Conservation (phyloP, 2,888 invertebrate species). For the Ectemnius cavifrons region DNA sequence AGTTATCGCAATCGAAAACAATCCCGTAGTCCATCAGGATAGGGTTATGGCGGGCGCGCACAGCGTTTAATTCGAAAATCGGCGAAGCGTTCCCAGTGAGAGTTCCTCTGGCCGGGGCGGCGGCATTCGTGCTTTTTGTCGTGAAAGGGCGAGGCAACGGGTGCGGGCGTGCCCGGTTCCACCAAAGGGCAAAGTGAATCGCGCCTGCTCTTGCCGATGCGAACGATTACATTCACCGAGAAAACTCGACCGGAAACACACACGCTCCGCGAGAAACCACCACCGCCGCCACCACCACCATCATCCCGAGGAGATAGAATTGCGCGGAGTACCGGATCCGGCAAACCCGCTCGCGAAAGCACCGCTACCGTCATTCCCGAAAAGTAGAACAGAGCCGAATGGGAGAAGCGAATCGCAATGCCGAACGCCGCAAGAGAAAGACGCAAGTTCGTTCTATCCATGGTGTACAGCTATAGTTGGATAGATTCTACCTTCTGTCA, state of each 20-base stretch:
- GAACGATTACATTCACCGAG: slow-evolving; percentile 55
- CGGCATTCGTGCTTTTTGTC: slow-evolving; percentile 4
- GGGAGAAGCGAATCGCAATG: no score
- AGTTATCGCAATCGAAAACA: no score
- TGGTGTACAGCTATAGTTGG: no score
- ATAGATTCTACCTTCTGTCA: no score
- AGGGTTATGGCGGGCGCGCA: neutral
- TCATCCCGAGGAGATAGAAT: slow-evolving; percentile 11
- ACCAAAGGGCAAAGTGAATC: slow-evolving; percentile 48
- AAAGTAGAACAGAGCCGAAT: no score
- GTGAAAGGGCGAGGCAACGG: slow-evolving; percentile 1
- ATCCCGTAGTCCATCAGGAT: no score
- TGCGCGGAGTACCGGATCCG: neutral
- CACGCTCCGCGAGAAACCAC: slow-evolving; percentile 29
- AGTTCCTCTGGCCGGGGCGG: neutral
- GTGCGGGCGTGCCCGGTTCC: slow-evolving; percentile 26
- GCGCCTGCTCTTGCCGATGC: slow-evolving; percentile 37
- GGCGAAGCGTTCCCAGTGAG: neutral
- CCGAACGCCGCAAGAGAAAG: no score
- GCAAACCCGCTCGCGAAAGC: no score
- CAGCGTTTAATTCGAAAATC: slow-evolving; percentile 1
- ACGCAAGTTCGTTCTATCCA: no score
- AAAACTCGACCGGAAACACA: slow-evolving; percentile 60
- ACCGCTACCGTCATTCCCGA: no score
- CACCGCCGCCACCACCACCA: slow-evolving; percentile 19